These are phyloP conservation scores for Pollenia amentaria DNA, from an alignment of 2,888 invertebrate genomes.

Conservation along the genomic window DNA sequence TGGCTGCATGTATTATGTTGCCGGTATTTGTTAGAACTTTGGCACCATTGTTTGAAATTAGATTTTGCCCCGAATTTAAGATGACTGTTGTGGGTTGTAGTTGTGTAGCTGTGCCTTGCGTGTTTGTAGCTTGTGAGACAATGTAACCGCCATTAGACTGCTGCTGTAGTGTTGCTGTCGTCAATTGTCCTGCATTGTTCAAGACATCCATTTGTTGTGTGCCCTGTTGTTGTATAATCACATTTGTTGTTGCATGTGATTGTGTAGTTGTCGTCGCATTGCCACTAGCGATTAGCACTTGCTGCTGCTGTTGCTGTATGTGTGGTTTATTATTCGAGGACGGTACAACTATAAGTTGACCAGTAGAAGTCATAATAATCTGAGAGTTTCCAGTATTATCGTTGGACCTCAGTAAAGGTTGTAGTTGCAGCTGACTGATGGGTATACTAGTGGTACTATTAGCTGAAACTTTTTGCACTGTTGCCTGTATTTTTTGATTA, in stretches of 20 bases:
- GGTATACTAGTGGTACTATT: slow-evolving; percentile 77
- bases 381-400: slow-evolving; percentile 78
- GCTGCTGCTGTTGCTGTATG: slow-evolving; percentile 76
- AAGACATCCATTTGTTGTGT: slow-evolving; percentile 74
- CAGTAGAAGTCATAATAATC: slow-evolving; percentile 84
- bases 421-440: slow-evolving; percentile 79
- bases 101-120: slow-evolving; percentile 62
- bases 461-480: slow-evolving; percentile 77
- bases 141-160: slow-evolving; percentile 78
- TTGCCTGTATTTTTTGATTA: slow-evolving; percentile 75
- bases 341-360: slow-evolving; percentile 84
- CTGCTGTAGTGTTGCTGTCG: slow-evolving; percentile 77
- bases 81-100: slow-evolving; percentile 80
- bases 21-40: slow-evolving; percentile 78
- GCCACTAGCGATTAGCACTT: slow-evolving; percentile 73
- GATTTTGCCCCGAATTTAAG: slow-evolving; percentile 79
- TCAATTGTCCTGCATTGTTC: slow-evolving; percentile 74
- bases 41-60: slow-evolving; percentile 77
- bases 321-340: slow-evolving; percentile 76
- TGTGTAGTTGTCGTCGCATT: slow-evolving; percentile 69
- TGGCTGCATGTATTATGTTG: slow-evolving; percentile 77
- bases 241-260: slow-evolving; percentile 72
- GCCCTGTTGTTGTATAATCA: slow-evolving; percentile 75
- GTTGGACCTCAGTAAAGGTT: slow-evolving; percentile 79
- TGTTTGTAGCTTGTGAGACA: slow-evolving; percentile 74